Conservation (phyloP, 1,140 invertebrate genomes). For the Neodiprion lecontei region DNA sequence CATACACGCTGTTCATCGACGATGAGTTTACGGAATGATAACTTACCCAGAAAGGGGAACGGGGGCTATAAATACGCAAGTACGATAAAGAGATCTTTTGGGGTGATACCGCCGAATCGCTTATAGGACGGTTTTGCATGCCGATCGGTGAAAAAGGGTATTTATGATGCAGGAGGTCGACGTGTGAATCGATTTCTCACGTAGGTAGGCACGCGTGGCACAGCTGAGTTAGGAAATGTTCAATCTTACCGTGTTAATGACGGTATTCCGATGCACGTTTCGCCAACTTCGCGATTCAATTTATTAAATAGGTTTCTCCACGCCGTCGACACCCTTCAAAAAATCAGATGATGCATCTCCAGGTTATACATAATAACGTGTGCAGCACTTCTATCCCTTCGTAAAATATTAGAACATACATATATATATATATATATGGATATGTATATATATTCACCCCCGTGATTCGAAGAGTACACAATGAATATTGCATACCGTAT, state of each 20-base stretch:
- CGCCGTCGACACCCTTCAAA: background rate
- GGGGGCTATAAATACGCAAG: too few species aligned
- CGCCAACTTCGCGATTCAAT: background rate
- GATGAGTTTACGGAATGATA: slow-evolving; percentile 19
- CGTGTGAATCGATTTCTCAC: too few species aligned
- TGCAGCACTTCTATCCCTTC: slow-evolving; percentile 1
- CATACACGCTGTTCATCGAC: slow-evolving; percentile 9
- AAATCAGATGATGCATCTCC: background rate
- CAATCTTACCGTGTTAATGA: too few species aligned
- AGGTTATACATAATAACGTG: background rate
- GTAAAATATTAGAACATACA: background rate
- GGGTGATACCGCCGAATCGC: too few species aligned
- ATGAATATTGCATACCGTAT: background rate
- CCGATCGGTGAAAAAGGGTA: too few species aligned
- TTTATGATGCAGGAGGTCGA: too few species aligned
- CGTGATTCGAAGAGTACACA: background rate
- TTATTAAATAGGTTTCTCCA: background rate
- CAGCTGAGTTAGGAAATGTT: too few species aligned
- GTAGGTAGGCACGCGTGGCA: too few species aligned
- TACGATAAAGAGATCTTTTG: too few species aligned
- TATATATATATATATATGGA: background rate
- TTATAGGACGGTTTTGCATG: too few species aligned
- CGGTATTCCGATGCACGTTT: too few species aligned
- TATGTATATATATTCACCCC: too few species aligned
- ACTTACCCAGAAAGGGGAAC: background rate